Conservation (phyloP, 2,797 vertebrate species). For the Phyllotis vaccarum region DNA sequence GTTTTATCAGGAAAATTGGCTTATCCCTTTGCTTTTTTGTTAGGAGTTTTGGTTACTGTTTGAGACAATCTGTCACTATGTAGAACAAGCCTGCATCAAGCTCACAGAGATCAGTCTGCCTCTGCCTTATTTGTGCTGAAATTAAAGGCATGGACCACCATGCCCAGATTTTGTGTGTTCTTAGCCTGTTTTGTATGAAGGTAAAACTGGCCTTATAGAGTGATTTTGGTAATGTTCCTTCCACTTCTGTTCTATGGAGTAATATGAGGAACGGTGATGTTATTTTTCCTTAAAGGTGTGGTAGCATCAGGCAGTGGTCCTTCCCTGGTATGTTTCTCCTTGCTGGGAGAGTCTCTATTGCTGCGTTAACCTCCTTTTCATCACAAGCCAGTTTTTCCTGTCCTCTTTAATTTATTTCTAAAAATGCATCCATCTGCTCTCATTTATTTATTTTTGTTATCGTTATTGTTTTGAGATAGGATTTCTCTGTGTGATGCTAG, state of each 20-base stretch:
- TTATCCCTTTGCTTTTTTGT: neutral
- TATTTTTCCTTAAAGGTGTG: neutral
- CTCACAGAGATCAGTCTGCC: neutral
- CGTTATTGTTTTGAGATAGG: neutral
- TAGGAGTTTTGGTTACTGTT: neutral
- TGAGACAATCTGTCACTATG: neutral
- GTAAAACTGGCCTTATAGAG: neutral
- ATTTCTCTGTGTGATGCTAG: neutral
- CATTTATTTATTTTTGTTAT: no score
- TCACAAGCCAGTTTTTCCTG: neutral
- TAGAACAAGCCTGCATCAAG: neutral
- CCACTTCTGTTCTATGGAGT: neutral
- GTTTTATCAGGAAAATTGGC: neutral
- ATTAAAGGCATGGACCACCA: neutral
- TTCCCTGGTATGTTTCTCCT: neutral
- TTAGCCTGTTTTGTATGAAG: neutral
- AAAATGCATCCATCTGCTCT: neutral
- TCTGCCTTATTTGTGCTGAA: neutral
- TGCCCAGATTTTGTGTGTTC: neutral
- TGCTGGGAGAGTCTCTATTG: no score
- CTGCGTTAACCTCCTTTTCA: neutral
- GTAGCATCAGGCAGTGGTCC: neutral
- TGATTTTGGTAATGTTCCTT: neutral
- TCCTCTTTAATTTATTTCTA: neutral
- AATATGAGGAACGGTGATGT: neutral